Evolutionary conservation across 2,888 invertebrate genomes (phyloP).

Genomic region (Pseudanteris insignis): DNA sequence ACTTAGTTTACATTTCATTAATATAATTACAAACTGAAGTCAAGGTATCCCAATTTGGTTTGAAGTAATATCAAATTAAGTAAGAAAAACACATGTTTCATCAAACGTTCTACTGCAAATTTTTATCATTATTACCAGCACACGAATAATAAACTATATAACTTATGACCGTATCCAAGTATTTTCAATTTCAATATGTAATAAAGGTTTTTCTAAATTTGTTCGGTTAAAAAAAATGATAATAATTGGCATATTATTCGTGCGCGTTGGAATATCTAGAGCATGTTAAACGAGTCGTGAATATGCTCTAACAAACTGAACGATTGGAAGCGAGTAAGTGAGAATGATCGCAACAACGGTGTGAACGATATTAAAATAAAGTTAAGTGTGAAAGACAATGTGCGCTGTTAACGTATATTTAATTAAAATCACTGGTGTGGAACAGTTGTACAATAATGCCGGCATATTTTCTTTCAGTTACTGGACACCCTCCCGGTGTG

Average conservation of each 20-base stretch:
- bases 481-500: slow-evolving; percentile 99
- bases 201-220: no score
- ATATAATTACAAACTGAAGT: slow-evolving; percentile 27
- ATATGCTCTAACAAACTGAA: slow-evolving; percentile 64
- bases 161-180: no score
- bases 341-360: slow-evolving; percentile 27
- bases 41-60: slow-evolving; percentile 4
- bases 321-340: slow-evolving; percentile 47
- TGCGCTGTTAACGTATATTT: slow-evolving; percentile 45
- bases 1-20: slow-evolving; percentile 35
- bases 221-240: no score
- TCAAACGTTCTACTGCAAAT: slow-evolving; percentile 67
- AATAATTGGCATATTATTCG: slow-evolving; percentile 60
- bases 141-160: slow-evolving; percentile 53
- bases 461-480: slow-evolving; percentile 81
- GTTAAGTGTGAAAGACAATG: slow-evolving; percentile 38
- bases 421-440: slow-evolving; percentile 22
- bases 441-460: slow-evolving; percentile 54
- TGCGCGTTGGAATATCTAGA: slow-evolving; percentile 61
- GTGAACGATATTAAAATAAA: slow-evolving; percentile 32
- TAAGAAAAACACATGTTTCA: no score
- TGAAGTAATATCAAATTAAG: no score
- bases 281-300: slow-evolving; percentile 61
- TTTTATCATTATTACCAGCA: slow-evolving; percentile 50
- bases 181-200: no score